Evolutionary conservation across 2,888 invertebrate species (phyloP).

Genomic region (Phyllotreta striolata): DNA sequence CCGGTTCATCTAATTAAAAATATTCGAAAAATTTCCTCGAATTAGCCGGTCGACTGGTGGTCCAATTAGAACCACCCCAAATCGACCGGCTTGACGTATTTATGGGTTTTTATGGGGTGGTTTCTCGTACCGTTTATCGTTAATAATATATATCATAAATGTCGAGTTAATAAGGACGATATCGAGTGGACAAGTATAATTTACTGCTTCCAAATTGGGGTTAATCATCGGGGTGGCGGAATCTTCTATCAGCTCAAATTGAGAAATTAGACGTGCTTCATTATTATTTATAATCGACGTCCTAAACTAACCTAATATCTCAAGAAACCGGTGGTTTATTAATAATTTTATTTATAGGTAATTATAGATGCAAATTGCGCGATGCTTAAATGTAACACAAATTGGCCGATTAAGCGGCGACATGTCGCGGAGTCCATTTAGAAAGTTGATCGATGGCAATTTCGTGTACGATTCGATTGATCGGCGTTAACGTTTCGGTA

Average conservation of each 20-base stretch:
- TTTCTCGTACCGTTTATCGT: constrained; percentile 35
- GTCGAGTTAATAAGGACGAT: constrained; percentile 38
- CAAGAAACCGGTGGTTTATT: too few relatives aligned
- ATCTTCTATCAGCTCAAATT: constrained; percentile 19
- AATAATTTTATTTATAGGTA: too few relatives aligned
- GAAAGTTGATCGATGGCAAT: constrained; percentile 45
- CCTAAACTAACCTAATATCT: too few relatives aligned
- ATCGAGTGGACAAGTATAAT: constrained; percentile 35
- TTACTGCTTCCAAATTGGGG: constrained; percentile 35
- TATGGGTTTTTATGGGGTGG: constrained; percentile 34
- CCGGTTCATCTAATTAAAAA: constrained; percentile 30
- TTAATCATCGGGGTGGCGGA: constrained; percentile 30
- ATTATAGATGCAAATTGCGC: constrained; percentile 24
- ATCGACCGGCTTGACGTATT: constrained; percentile 35
- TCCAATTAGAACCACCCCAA: constrained; percentile 37
- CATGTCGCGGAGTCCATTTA: constrained; percentile 43
- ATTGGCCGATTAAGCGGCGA: constrained; percentile 39
- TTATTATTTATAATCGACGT: constrained; percentile 2
- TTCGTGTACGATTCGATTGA: constrained; percentile 42
- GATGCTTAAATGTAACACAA: constrained; percentile 42
- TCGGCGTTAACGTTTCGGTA: constrained; percentile 40
- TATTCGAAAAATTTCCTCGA: constrained; percentile 26
- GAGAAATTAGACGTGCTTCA: constrained; percentile 25
- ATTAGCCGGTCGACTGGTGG: constrained; percentile 34
- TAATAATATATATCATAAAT: constrained; percentile 39